phyloP scores from a whole-genome alignment of 2,113 vertebrate species.

The Perccottus glenii region DNA sequence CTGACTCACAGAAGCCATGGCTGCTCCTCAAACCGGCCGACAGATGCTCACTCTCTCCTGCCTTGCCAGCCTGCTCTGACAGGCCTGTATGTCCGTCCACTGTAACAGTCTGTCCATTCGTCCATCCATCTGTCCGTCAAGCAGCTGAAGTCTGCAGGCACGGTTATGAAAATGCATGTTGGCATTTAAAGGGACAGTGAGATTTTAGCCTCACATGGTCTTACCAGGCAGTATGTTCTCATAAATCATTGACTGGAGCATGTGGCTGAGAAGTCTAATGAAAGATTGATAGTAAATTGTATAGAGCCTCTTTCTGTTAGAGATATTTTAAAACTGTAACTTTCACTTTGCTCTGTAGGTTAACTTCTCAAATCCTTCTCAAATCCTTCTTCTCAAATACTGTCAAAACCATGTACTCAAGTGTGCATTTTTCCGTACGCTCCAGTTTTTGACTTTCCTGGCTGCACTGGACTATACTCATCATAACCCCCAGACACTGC shows the following conservation, averaged over 20 bases:
- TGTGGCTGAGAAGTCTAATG: slow-evolving; percentile 58
- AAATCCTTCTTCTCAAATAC: too few relatives aligned
- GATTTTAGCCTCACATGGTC: neutral
- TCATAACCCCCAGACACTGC: too few relatives aligned
- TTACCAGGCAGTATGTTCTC: slow-evolving; percentile 63
- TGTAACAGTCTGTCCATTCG: slow-evolving; percentile 52
- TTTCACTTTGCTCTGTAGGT: too few relatives aligned
- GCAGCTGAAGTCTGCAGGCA: slow-evolving; percentile 20
- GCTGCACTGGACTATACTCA: too few relatives aligned
- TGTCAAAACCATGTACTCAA: too few relatives aligned
- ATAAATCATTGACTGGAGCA: slow-evolving; percentile 65
- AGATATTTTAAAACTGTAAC: too few relatives aligned
- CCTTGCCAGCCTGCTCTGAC: slow-evolving; percentile 63
- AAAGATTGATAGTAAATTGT: slow-evolving; percentile 70
- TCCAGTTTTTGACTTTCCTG: too few relatives aligned
- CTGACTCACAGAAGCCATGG: slow-evolving; percentile 64
- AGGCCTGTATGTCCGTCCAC: slow-evolving; percentile 47
- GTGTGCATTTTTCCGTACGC: too few relatives aligned
- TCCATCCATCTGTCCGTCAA: slow-evolving; percentile 62
- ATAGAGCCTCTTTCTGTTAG: too few relatives aligned
- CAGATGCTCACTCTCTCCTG: slow-evolving; percentile 73
- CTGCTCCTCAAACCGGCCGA: slow-evolving; percentile 71
- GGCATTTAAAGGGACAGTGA: slow-evolving; percentile 25
- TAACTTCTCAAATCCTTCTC: too few relatives aligned
- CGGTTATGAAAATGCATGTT: slow-evolving; percentile 19